These are phyloP conservation scores for Koerneria pararmatus DNA, from an alignment of 2,888 invertebrate genomes.

Conservation along the genomic window DNA sequence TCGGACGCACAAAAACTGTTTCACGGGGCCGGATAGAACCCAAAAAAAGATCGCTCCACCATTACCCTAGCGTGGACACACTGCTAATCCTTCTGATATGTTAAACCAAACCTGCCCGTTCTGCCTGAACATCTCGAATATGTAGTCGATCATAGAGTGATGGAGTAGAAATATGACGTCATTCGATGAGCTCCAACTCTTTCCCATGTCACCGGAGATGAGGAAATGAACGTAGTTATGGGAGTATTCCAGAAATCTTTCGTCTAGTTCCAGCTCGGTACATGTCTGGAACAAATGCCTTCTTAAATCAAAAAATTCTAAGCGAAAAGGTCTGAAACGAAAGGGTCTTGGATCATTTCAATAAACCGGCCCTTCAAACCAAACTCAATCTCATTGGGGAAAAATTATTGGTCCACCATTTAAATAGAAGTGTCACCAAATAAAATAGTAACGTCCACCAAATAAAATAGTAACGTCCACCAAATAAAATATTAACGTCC, in stretches of 20 bases:
- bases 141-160: not conserved
- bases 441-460: too few species aligned
- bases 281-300: conserved; percentile 31
- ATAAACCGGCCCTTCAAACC: too few species aligned
- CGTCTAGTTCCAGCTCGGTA: conserved; percentile 44
- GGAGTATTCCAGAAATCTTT: conserved; percentile 52
- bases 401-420: too few species aligned
- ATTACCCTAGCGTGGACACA: not conserved
- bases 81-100: not conserved
- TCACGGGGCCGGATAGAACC: too few species aligned
- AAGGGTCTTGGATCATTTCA: too few species aligned
- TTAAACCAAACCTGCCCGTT: not conserved
- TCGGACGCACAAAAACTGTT: too few species aligned
- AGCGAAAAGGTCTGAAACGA: too few species aligned
- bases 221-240: conserved; percentile 57
- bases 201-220: conserved; percentile 30
- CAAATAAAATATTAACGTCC: too few species aligned
- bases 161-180: not conserved
- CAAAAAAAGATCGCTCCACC: not conserved
- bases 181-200: not conserved
- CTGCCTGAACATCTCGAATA: conserved; percentile 1
- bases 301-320: too few species aligned
- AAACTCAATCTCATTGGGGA: too few species aligned
- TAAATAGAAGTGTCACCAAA: too few species aligned
- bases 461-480: too few species aligned